A percentile compares a stretch with the other conserved stretches of the same genome.
phyloP scores from a whole-genome alignment of 1,140 invertebrate species.

The Scaptodrosophila lebanonensis region DNA sequence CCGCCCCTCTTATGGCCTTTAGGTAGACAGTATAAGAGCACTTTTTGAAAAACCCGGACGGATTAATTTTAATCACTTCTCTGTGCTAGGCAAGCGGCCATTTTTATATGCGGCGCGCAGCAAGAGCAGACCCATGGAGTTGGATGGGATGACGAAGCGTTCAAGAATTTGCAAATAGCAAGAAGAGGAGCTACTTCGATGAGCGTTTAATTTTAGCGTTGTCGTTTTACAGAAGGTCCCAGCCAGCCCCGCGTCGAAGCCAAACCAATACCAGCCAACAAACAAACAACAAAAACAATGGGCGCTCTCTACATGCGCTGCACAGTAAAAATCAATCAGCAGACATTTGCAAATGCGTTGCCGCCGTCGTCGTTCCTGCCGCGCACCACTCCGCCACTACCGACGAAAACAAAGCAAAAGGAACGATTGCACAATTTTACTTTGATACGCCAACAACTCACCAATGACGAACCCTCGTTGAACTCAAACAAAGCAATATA shows the following conservation, averaged over 20 bases:
- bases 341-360: slow-evolving; percentile 64
- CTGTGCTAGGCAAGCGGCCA: slow-evolving; percentile 50
- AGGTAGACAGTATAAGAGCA: neutral
- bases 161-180: neutral
- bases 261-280: too few relatives aligned
- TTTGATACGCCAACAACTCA: slow-evolving; percentile 11
- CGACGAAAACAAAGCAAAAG: too few relatives aligned
- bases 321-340: slow-evolving; percentile 65
- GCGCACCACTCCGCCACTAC: slow-evolving; percentile 12
- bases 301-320: too few relatives aligned
- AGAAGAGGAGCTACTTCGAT: too few relatives aligned
- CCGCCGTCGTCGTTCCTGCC: slow-evolving; percentile 4
- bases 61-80: slow-evolving; percentile 38
- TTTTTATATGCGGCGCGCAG: slow-evolving; percentile 51
- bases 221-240: too few relatives aligned
- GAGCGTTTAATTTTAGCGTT: too few relatives aligned
- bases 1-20: too few relatives aligned
- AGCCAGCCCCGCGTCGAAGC: too few relatives aligned
- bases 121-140: too few relatives aligned
- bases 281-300: too few relatives aligned
- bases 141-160: slow-evolving; percentile 31
- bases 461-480: neutral
- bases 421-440: slow-evolving; percentile 46
- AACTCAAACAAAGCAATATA: slow-evolving; percentile 24
- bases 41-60: slow-evolving; percentile 21